A percentile compares a stretch with the other conserved stretches of the same genome.
phyloP scores from a whole-genome alignment of 2,797 vertebrate species.

The Nothura maculosa region DNA sequence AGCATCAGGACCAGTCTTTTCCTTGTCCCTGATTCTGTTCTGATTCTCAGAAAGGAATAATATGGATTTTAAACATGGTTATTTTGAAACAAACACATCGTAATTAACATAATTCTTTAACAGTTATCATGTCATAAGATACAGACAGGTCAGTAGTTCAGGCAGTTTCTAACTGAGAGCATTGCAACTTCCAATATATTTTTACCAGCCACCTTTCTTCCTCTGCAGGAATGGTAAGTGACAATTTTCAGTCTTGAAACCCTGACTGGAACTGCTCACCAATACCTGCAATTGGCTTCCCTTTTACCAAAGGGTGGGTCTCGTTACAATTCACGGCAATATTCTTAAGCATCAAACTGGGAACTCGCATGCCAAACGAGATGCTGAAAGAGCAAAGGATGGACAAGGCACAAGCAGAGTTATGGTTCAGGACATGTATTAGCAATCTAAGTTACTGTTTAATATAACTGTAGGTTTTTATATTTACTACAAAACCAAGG shows the following conservation, averaged over 20 bases:
- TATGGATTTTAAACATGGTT: neutral
- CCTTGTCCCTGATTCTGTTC: neutral
- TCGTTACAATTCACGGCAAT: neutral
- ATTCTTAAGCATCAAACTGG: neutral
- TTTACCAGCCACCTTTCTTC: neutral
- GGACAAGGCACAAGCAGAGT: neutral
- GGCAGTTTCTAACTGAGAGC: neutral
- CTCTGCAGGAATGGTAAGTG: neutral
- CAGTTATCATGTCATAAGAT: neutral
- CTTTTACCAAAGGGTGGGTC: neutral
- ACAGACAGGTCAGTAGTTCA: neutral
- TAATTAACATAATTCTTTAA: neutral
- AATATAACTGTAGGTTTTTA: neutral
- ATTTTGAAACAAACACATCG: neutral
- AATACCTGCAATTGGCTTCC: neutral
- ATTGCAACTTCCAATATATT: neutral
- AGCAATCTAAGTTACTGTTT: neutral
- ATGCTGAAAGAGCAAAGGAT: neutral
- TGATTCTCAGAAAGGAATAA: neutral
- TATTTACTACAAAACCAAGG: neutral
- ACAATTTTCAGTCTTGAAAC: slow-evolving; percentile 1
- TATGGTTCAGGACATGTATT: neutral
- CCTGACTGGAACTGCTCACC: neutral
- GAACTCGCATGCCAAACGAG: neutral
- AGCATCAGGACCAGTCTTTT: neutral